Percentiles rank a stretch among this genome's conserved stretches.
Evolutionary conservation across 2,888 invertebrate species (phyloP).

Genomic region (Hybos culiciformis): DNA sequence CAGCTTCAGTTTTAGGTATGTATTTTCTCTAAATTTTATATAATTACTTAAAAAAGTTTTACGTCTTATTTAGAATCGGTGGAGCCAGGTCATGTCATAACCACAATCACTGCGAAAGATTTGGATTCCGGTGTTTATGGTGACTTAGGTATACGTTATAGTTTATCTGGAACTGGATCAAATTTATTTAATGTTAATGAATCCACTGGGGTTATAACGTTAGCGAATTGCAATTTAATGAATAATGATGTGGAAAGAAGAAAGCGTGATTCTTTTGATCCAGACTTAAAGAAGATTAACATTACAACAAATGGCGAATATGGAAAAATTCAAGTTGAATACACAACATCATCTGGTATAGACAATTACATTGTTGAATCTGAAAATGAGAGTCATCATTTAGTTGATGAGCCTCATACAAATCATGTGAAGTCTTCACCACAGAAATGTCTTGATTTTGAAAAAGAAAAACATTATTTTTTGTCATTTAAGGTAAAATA

Average conservation of each 20-base stretch:
- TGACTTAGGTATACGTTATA: slow-evolving; percentile 70
- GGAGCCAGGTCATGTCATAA: slow-evolving; percentile 44
- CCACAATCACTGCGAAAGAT: slow-evolving; percentile 68
- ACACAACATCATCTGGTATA: slow-evolving; percentile 25
- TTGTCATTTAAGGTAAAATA: slow-evolving; percentile 61
- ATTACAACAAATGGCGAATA: slow-evolving; percentile 13
- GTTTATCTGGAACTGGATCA: slow-evolving; percentile 66
- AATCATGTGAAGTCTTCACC: slow-evolving; percentile 19
- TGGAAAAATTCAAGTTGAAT: slow-evolving; percentile 18
- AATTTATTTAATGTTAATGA: slow-evolving; percentile 69
- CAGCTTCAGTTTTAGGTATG: slow-evolving; percentile 45
- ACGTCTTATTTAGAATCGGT: slow-evolving; percentile 25
- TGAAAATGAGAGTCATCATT: slow-evolving; percentile 8
- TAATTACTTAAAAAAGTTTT: background rate
- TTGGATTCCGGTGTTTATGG: slow-evolving; percentile 72
- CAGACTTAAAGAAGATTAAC: slow-evolving; percentile 15
- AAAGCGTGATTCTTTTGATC: slow-evolving; percentile 21
- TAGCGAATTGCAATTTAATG: slow-evolving; percentile 52
- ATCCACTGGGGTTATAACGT: slow-evolving; percentile 65
- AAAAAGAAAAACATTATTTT: slow-evolving; percentile 67
- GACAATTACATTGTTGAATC: slow-evolving; percentile 23
- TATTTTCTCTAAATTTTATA: background rate
- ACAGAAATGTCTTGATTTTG: slow-evolving; percentile 69
- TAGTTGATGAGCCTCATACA: slow-evolving; percentile 14
- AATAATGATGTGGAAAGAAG: slow-evolving; percentile 14